phyloP scores from a whole-genome alignment of 2,797 vertebrate species.

The Myotis planiceps region DNA sequence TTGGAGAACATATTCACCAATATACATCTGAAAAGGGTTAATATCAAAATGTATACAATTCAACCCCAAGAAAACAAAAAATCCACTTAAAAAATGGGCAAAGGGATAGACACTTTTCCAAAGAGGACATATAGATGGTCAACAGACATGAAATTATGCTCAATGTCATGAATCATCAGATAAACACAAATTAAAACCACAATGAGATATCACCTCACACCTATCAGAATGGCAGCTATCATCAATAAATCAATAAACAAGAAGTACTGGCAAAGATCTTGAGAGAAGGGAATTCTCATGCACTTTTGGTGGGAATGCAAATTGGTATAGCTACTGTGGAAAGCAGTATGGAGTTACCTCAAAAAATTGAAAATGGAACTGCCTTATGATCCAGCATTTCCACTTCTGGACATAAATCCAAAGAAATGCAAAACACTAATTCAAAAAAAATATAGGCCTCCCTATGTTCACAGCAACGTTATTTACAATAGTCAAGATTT shows the following conservation, averaged over 20 bases:
- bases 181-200: too few species aligned
- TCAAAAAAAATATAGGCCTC: not conserved
- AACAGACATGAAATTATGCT: too few species aligned
- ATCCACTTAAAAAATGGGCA: too few species aligned
- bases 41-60: not conserved
- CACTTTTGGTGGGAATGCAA: not conserved
- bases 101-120: too few species aligned
- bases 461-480: too few species aligned
- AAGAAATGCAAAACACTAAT: not conserved
- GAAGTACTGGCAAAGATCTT: not conserved
- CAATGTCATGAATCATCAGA: too few species aligned
- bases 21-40: not conserved
- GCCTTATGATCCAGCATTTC: not conserved
- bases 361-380: not conserved
- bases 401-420: not conserved
- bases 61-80: not conserved
- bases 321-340: not conserved
- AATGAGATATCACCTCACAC: not conserved
- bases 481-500: too few species aligned
- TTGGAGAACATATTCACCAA: not conserved
- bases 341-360: not conserved
- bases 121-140: too few species aligned
- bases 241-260: not conserved
- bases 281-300: not conserved
- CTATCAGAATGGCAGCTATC: not conserved